Conservation (phyloP, 2,797 vertebrate genomes). For the Neosalanx taihuensis region DNA sequence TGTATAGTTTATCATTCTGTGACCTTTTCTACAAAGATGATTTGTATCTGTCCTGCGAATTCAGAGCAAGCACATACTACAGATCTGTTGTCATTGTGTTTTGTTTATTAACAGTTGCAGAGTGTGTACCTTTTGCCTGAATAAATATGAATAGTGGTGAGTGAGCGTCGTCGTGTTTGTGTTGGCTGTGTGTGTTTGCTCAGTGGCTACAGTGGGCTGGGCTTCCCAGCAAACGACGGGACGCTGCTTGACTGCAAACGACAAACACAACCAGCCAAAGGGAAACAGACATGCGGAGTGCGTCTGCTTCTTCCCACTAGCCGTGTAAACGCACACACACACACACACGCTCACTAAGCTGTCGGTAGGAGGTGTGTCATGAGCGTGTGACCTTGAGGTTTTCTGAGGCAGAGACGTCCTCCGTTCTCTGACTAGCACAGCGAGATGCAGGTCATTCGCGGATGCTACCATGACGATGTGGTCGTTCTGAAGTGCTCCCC, state of each 20-base stretch:
- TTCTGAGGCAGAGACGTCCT: neutral
- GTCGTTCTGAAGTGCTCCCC: neutral
- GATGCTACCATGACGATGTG: neutral
- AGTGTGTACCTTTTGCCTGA: slow-evolving; percentile 36
- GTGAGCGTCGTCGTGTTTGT: neutral
- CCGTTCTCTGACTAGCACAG: neutral
- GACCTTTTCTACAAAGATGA: slow-evolving; percentile 25
- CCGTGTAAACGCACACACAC: neutral
- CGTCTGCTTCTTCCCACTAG: neutral
- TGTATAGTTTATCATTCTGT: neutral
- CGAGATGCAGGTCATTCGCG: neutral
- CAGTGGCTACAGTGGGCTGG: neutral
- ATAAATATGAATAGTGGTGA: slow-evolving; percentile 50
- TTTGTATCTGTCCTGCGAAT: slow-evolving; percentile 35
- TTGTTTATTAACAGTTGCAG: slow-evolving; percentile 15
- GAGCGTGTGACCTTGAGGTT: slow-evolving; percentile 5
- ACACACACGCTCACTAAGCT: neutral
- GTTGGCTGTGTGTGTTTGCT: neutral
- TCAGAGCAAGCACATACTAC: slow-evolving; percentile 25
- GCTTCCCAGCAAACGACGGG: neutral
- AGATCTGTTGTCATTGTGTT: slow-evolving; percentile 23
- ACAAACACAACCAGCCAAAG: neutral
- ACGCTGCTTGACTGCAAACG: neutral
- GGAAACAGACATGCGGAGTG: neutral
- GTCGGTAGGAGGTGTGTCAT: neutral